Evolutionary conservation across 2,797 vertebrate species (phyloP), one percentile per base, ranked within the genome.

Genomic region (Molossus molossus): DNA sequence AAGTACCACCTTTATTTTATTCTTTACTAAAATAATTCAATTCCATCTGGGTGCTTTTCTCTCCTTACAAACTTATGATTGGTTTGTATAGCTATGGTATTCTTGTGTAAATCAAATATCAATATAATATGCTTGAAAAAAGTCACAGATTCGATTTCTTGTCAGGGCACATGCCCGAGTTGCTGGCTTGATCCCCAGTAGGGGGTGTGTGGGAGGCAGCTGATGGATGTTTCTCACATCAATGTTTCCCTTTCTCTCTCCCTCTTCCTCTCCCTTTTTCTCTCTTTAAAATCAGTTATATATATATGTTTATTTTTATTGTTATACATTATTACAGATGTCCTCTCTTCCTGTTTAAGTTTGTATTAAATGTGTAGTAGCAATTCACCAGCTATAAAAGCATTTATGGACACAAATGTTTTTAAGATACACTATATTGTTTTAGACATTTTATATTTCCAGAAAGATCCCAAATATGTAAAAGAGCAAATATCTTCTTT

Each of bases 361-460:
- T 91, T 95, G 18, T 81, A 57, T 80, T 75, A 85, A 94, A 20
- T 84, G 37, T 69, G 21, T 83, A 40, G 1, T 87, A 64, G 45
- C 45, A 87, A 87, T 75, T 89, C 23, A 55, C 33, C 75, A 76
- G 40, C 48, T 89, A n/a, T 29, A 67, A 72, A 60, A 84, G 27
- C 40, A 85, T 62, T 90, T 79, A 80, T 50, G 60, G 90, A 48
- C 40, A 90, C 9, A 23, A 29, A 90, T 50, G 7, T 85, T 50
- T 72, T 95, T 84, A 87, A 83, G 58, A 48, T 75, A 75, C 2
- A 55, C 6, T 23, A 25, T 65, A 37, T 96, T 93, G 58, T 80
- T 86, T 73, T 86, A 94, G 60, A 89, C 27, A 18, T 84, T 90
- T 84, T 55, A 20, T 85, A 50, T 81, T 96, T 69, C 11, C n/a